phyloP scores from a whole-genome alignment of 1,140 invertebrate species.

The Teleopsis dalmanni region DNA sequence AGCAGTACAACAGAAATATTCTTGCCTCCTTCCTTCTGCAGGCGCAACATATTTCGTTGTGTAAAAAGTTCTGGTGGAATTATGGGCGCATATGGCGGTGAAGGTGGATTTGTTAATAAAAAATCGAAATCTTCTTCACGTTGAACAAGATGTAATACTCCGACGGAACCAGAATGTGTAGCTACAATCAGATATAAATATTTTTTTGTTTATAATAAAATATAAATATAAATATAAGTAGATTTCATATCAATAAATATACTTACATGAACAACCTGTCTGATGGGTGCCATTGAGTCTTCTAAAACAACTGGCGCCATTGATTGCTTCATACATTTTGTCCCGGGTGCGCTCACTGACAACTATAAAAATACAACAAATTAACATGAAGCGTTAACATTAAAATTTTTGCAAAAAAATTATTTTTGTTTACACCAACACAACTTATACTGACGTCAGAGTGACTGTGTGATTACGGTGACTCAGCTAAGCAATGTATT shows the following conservation, averaged over 20 bases:
- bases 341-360: conserved; percentile 60
- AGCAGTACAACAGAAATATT: conserved; percentile 51
- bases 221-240: background rate
- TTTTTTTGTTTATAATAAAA: background rate
- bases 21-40: conserved; percentile 45
- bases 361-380: too few relatives aligned
- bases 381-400: too few relatives aligned
- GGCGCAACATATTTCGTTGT: conserved; percentile 45
- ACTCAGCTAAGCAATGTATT: too few relatives aligned
- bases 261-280: conserved; percentile 83
- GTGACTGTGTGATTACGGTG: too few relatives aligned
- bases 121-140: conserved; percentile 59
- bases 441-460: too few relatives aligned
- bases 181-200: conserved; percentile 45
- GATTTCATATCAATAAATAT: background rate
- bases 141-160: conserved; percentile 70
- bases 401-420: too few relatives aligned
- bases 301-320: conserved; percentile 73
- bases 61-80: conserved; percentile 58
- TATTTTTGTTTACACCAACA: too few relatives aligned
- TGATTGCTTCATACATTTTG: conserved; percentile 72
- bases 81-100: conserved; percentile 63
- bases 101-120: conserved; percentile 60
- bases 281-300: conserved; percentile 87
- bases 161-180: conserved; percentile 65